A percentile compares a stretch with the other conserved stretches of the same genome.
phyloP scores from a whole-genome alignment of 2,113 vertebrate genomes.

The Grantiella picta region DNA sequence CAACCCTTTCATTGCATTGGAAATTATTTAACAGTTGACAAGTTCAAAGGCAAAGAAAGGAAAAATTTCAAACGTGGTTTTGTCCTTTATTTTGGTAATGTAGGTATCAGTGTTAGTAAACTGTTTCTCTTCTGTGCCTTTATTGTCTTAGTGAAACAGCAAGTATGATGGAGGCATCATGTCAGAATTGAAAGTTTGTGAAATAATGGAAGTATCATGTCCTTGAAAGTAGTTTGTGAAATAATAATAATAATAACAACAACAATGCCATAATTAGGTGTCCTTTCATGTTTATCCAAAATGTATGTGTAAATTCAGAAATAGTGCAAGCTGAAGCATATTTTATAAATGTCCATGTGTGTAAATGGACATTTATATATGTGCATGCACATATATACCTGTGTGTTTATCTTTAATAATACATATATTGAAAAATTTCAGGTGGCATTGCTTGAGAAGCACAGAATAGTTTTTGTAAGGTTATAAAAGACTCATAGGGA shows the following conservation, averaged over 20 bases:
- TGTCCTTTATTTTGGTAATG: not conserved
- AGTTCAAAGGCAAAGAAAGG: conserved; percentile 2
- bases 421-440: not conserved
- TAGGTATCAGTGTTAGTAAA: not conserved
- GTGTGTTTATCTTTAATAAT: not conserved
- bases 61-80: conserved; percentile 7
- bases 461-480: not conserved
- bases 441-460: not conserved
- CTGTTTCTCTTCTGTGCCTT: not conserved
- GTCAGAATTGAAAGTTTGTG: not conserved
- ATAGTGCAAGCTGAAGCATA: not conserved
- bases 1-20: not conserved
- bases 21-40: not conserved
- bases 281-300: not conserved
- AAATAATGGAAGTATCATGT: too few species aligned
- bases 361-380: not conserved
- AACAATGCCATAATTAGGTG: not conserved
- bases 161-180: not conserved
- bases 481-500: not conserved
- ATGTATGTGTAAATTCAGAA: not conserved
- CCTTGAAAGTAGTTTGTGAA: not conserved
- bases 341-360: not conserved
- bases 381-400: accelerated
- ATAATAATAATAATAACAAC: not conserved
- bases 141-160: not conserved